Conservation (phyloP, 2,888 invertebrate species). For the Euzetes globulus region DNA sequence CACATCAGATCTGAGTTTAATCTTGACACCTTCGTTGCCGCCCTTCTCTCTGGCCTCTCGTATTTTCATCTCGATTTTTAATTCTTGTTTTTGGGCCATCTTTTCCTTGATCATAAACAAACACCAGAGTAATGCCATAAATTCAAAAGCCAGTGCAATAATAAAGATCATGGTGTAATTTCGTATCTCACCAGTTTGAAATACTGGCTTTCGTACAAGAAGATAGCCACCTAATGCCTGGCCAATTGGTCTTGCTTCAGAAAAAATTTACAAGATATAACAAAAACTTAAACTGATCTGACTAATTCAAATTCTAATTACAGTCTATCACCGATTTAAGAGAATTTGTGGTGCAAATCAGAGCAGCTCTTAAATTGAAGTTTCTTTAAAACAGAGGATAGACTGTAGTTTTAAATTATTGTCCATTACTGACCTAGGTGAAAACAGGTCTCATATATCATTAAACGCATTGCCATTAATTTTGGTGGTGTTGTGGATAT, state of each 20-base stretch:
- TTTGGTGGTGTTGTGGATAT: neutral
- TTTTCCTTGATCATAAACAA: neutral
- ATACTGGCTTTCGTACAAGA: neutral
- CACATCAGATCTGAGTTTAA: neutral
- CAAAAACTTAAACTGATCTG: too few species aligned
- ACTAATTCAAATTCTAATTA: neutral
- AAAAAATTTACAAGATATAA: neutral
- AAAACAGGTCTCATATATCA: neutral
- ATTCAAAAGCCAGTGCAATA: neutral
- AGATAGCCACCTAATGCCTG: neutral
- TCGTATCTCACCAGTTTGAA: neutral
- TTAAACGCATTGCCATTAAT: neutral
- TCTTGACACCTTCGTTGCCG: neutral
- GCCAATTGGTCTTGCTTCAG: neutral
- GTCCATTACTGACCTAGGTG: too few species aligned
- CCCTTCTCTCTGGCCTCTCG: neutral
- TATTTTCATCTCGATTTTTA: neutral
- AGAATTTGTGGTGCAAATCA: too few species aligned
- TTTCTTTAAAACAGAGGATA: too few species aligned
- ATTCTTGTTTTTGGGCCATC: too few species aligned
- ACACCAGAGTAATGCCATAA: neutral
- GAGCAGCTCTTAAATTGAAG: too few species aligned
- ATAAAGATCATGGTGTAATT: neutral
- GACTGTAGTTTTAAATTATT: too few species aligned
- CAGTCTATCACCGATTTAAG: too few species aligned